Percentiles rank a stretch among this genome's conserved stretches.
These are phyloP conservation scores for Limnothrissa miodon DNA, from an alignment of 2,113 vertebrate species.

Conservation along the genomic window DNA sequence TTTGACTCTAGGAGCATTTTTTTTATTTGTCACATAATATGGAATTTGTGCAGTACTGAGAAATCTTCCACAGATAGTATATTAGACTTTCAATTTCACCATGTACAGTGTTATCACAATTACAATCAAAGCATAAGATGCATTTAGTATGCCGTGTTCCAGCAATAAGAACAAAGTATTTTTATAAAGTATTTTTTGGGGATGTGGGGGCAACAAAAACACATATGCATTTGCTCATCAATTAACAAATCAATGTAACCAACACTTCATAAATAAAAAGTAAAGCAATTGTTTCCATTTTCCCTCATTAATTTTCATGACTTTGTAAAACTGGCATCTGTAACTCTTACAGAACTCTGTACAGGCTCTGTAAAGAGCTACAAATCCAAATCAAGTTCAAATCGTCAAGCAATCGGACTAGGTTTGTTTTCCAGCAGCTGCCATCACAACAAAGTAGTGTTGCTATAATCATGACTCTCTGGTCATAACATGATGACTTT, in stretches of 20 bases:
- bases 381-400: not conserved
- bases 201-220: not conserved
- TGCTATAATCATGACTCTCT: too few relatives aligned
- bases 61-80: constrained; percentile 26
- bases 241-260: not conserved
- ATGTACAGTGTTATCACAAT: constrained; percentile 45
- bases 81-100: constrained; percentile 22
- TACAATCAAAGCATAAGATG: constrained; percentile 45
- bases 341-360: too few relatives aligned
- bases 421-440: too few relatives aligned
- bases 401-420: too few relatives aligned
- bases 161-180: constrained; percentile 32
- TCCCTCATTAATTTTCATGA: not conserved
- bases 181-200: not conserved
- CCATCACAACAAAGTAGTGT: too few relatives aligned
- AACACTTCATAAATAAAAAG: not conserved
- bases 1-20: not conserved
- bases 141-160: constrained; percentile 26
- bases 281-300: not conserved
- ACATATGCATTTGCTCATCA: not conserved
- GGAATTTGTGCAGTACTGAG: constrained; percentile 46
- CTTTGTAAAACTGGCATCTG: not conserved
- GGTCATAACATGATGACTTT: not conserved
- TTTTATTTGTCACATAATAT: constrained; percentile 50
- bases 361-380: too few relatives aligned